A percentile compares a stretch with the other conserved stretches of the same genome.
phyloP scores from a whole-genome alignment of 2,113 vertebrate species.

The Aphelocoma coerulescens region DNA sequence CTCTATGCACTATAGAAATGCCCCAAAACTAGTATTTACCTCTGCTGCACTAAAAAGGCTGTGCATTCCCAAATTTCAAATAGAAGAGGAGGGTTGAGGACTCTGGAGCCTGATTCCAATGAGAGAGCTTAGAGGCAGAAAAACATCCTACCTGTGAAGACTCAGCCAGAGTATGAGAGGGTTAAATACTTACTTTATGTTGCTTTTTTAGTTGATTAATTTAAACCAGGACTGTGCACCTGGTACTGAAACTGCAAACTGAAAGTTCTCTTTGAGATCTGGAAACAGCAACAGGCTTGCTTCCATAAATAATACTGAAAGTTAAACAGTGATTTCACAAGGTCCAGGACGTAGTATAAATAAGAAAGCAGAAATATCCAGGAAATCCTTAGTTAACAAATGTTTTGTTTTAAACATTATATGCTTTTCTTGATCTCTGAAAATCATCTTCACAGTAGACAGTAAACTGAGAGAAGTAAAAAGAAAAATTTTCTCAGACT shows the following conservation, averaged over 20 bases:
- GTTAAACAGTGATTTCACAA: conserved; percentile 56
- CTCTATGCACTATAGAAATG: not conserved
- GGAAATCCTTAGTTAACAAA: conserved; percentile 46
- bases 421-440: conserved; percentile 48
- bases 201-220: not conserved
- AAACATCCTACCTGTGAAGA: not conserved
- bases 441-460: not conserved
- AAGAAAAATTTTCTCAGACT: not conserved
- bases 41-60: not conserved
- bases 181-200: not conserved
- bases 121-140: not conserved
- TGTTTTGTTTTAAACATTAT: conserved; percentile 54
- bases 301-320: conserved; percentile 67
- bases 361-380: conserved; percentile 59
- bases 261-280: conserved; percentile 36
- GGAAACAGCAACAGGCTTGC: conserved; percentile 36
- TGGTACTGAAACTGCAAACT: conserved; percentile 31
- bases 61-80: not conserved
- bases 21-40: not conserved
- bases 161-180: not conserved
- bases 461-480: not conserved
- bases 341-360: conserved; percentile 44
- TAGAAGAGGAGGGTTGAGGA: not conserved
- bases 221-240: not conserved
- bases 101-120: not conserved